phyloP scores from a whole-genome alignment of 1,140 invertebrate genomes.

The Ips nitidus region DNA sequence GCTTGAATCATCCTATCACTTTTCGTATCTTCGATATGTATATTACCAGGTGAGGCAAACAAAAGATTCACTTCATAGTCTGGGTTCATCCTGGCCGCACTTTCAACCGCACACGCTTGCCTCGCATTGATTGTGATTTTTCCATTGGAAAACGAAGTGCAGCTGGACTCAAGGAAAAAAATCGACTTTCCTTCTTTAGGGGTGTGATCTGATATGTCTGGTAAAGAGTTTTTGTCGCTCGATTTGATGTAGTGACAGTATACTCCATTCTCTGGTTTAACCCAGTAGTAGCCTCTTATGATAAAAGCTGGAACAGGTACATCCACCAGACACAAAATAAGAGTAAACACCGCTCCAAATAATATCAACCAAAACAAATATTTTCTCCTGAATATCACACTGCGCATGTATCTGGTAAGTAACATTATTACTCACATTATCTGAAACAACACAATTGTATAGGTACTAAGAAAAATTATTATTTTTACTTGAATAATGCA shows the following conservation, averaged over 20 bases:
- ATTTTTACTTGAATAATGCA: too few relatives aligned
- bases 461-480: too few relatives aligned
- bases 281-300: conserved; percentile 25
- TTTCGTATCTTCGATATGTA: conserved; percentile 46
- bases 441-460: too few relatives aligned
- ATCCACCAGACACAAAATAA: background rate
- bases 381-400: background rate
- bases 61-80: conserved; percentile 59
- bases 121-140: conserved; percentile 55
- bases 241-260: conserved; percentile 31
- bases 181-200: conserved; percentile 47
- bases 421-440: too few relatives aligned
- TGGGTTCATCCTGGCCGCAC: conserved; percentile 64
- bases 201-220: conserved; percentile 39
- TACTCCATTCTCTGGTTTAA: conserved; percentile 28
- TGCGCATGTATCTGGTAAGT: background rate
- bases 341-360: background rate
- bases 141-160: conserved; percentile 49
- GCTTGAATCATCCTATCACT: conserved; percentile 51
- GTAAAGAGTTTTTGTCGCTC: conserved; percentile 29
- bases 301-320: conserved; percentile 10
- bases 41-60: conserved; percentile 56
- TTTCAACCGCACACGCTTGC: conserved; percentile 70
- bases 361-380: background rate
- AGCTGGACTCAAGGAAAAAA: conserved; percentile 53